Percentiles rank a stretch among this genome's conserved stretches.
phyloP scores from a whole-genome alignment of 2,888 invertebrate species.

The Strigamia maritima region DNA sequence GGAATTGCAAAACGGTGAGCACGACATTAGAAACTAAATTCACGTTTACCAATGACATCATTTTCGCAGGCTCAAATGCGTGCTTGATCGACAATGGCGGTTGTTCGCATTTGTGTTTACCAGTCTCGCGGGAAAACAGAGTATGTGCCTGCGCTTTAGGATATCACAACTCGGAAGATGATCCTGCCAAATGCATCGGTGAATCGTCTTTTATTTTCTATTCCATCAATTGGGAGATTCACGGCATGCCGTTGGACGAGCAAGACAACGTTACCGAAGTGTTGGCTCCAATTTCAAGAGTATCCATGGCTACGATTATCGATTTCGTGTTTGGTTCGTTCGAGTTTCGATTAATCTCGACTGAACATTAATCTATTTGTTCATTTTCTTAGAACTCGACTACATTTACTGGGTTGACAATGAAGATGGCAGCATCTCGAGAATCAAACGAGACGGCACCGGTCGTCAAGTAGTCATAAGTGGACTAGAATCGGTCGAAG shows the following conservation, averaged over 20 bases:
- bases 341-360: background rate
- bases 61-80: conserved; percentile 56
- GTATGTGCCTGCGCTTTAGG: conserved; percentile 76
- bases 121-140: conserved; percentile 58
- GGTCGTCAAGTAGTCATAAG: conserved; percentile 63
- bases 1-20: conserved; percentile 57
- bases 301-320: conserved; percentile 71
- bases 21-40: background rate
- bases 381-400: conserved; percentile 54
- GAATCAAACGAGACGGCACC: conserved; percentile 75
- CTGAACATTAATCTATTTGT: background rate
- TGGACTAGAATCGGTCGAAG: conserved; percentile 62
- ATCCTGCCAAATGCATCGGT: conserved; percentile 59
- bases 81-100: conserved; percentile 59
- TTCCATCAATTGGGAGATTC: conserved; percentile 72
- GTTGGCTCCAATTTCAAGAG: conserved; percentile 68
- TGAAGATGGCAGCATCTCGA: conserved; percentile 70
- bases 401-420: conserved; percentile 78
- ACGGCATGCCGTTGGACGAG: conserved; percentile 60
- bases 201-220: conserved; percentile 65
- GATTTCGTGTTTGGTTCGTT: conserved; percentile 64
- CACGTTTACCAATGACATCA: background rate
- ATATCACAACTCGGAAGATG: conserved; percentile 58
- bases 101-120: conserved; percentile 73
- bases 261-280: conserved; percentile 53